Base-by-base conservation (phyloP, 23 tunicate species). In the Ciona savignyi region DNA sequence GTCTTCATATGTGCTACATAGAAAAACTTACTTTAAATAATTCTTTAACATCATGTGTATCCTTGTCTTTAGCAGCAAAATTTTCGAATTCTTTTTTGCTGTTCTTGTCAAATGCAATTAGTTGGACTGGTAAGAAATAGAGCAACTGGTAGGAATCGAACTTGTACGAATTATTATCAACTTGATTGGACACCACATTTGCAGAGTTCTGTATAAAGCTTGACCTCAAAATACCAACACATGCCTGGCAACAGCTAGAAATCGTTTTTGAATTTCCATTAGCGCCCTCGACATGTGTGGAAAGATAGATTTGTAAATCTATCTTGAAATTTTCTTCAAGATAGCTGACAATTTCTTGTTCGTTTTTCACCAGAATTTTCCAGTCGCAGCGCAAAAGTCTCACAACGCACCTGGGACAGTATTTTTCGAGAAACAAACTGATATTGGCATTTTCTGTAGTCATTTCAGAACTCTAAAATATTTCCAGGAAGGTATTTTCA, bases 121-220 rank as follows among this genome's bases (percentile, higher is more conserved):
- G 66, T 65, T 76, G 80, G 2, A 76, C 73, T 3, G 80, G 80
- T 30, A 63, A 67, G 27, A 32, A 28, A 27, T 51, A 27, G 15
- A 29, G 32, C 30, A 65, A 3, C 30, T 65, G 67, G 51, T 51
- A 76, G 26, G n/a, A 25, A 60, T 65, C 29, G 65, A 63, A 76
- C 27, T 23, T 1, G 27, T 76, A 76, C 25, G 30, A 23, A 22
- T 65, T 32, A 1, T 32, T 24, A 1, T 65, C 25, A 6, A 76
- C 27, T 11, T 31, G 4, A 22, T 30, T 2, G 1, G 30, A 30
- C 25, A 76, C 72, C 25, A 30, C 27, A 28, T 65, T 51, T 25
- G 29, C 80, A 66, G 20, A 64, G n/a, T 31, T 25, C 2, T 65
- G 26, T 27, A 76, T 3, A 63, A 76, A 76, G 2, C 31, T 32